Evolutionary conservation across 2,797 vertebrate genomes (phyloP).

Genomic region (Brachymystax lenok): DNA sequence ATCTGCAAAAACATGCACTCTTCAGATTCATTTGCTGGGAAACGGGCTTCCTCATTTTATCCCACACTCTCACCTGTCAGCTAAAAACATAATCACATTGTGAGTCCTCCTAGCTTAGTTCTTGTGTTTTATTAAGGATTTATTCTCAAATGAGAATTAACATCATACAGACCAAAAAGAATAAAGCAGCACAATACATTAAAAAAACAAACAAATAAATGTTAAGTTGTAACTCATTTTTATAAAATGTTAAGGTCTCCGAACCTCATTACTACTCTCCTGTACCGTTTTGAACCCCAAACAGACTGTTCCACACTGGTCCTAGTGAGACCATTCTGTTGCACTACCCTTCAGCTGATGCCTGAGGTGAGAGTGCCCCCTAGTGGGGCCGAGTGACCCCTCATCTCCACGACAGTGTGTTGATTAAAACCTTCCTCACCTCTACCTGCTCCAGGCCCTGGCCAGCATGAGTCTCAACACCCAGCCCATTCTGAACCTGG

Average conservation of each 20-base stretch:
- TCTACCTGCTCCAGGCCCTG: slow-evolving; percentile 80
- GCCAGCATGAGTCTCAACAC: slow-evolving; percentile 99
- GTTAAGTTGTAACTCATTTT: neutral
- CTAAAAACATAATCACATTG: neutral
- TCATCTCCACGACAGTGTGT: slow-evolving; percentile 18
- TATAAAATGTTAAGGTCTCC: neutral
- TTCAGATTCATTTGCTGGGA: neutral
- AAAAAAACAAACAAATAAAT: neutral
- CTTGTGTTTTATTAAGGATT: neutral
- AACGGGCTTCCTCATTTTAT: neutral
- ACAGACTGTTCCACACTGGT: neutral
- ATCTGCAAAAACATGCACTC: slow-evolving; percentile 44
- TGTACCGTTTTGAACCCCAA: neutral
- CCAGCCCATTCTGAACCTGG: slow-evolving; percentile 97
- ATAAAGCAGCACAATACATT: neutral
- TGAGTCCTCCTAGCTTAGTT: neutral
- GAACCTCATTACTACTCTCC: neutral
- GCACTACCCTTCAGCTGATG: slow-evolving; percentile 55
- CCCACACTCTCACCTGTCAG: neutral
- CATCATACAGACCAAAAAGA: no score
- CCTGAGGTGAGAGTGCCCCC: slow-evolving; percentile 67
- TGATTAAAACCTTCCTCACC: slow-evolving; percentile 20
- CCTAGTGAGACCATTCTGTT: neutral
- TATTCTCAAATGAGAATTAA: neutral
- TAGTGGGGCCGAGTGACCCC: slow-evolving; percentile 18